Evolutionary conservation across 2,888 invertebrate genomes (phyloP).

Genomic region (Phortica okadai): DNA sequence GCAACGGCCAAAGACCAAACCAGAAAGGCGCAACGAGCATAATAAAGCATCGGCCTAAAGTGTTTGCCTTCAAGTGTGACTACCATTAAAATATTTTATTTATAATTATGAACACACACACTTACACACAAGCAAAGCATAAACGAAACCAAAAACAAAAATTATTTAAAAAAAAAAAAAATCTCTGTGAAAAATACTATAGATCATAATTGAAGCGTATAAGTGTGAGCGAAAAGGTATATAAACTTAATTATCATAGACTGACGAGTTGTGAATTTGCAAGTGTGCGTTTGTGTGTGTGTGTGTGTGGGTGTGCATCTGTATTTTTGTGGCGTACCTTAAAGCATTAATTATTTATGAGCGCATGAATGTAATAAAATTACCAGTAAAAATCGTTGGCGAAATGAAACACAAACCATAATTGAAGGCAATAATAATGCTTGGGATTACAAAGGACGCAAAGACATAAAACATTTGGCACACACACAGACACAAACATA

Average conservation of each 20-base stretch:
- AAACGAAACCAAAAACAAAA: not conserved
- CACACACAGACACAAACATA: not conserved
- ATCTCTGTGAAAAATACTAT: not conserved
- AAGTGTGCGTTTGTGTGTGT: not conserved
- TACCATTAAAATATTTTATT: slow-evolving; percentile 28
- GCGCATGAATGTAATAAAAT: not conserved
- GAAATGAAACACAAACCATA: slow-evolving; percentile 4
- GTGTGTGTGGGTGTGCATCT: not conserved
- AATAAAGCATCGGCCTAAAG: not conserved
- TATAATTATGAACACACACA: not conserved
- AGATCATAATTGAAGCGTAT: not conserved
- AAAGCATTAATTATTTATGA: slow-evolving; percentile 22
- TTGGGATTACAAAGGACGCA: not conserved
- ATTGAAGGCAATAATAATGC: slow-evolving; percentile 6
- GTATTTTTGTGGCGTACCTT: slow-evolving; percentile 2
- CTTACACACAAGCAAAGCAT: not conserved
- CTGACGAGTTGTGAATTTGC: not conserved
- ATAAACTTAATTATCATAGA: not conserved
- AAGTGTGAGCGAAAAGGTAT: not conserved
- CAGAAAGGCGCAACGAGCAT: not conserved
- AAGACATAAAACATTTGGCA: not conserved
- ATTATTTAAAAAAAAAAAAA: not conserved
- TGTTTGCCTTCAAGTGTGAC: not conserved
- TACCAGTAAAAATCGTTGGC: not conserved
- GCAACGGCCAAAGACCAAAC: not conserved